Evolutionary conservation across 2,113 vertebrate species (phyloP), one percentile per base, ranked within the genome.

Genomic region (Natator depressus): DNA sequence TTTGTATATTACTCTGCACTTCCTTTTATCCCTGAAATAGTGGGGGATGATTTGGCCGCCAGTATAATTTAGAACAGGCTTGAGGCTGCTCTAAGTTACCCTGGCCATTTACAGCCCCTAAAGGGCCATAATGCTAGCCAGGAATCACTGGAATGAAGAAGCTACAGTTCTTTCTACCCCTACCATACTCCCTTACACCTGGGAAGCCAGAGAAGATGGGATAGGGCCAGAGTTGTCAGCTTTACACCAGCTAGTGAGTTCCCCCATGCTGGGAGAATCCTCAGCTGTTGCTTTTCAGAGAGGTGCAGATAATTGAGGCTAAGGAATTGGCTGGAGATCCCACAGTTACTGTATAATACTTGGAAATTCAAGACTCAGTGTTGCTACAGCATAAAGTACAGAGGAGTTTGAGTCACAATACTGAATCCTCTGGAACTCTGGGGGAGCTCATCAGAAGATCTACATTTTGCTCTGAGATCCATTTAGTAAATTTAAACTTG

Each of bases 1-100:
- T 47, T 62, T 49, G 3, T 4, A 87, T 11, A 65, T 8, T 90
- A 89, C 82, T 31, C 3, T 79, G 24, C 5, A 2, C 85, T 14
- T 87, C 78, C 87, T 65, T 8, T 69, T 49, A 90, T 93, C 88
- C 91, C 53, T 46, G 59, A 87, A 29, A n/a, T 16, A 5, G 11
- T 51, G 57, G 46, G 65, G 42, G 53, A 31, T 31, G 20, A 6
- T 42, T 80, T 80, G 8, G 3, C 91, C 49, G 85, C 53, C 62
- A 42, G 16, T 65, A 29, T 0, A 57, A 9, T 8, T 47, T 25
- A 90, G 22, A 8, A 31, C 59, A 31, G 25, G 27, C 29, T 12
- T 62, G 59, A 62, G 29, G 59, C 29, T 87, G 82, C 22, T n/a
- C 53, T 88, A 17, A 91, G 14, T 16, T 54, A 88, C 89, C 80